These are phyloP conservation scores for Synanthedon vespiformis DNA, from an alignment of 2,888 invertebrate species.

Conservation along the genomic window DNA sequence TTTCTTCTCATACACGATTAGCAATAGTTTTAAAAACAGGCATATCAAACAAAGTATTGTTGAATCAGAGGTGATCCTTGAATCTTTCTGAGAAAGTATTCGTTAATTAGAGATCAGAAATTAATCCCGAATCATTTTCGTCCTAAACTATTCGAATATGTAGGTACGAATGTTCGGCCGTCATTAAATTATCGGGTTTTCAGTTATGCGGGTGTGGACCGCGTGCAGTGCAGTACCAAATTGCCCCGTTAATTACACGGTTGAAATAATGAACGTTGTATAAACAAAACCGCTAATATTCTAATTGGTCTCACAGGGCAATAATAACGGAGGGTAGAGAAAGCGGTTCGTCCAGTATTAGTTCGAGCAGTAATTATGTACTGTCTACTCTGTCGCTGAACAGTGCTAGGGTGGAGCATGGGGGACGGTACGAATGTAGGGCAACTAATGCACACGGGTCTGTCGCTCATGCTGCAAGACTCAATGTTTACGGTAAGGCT, in stretches of 20 bases:
- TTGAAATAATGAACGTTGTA: background rate
- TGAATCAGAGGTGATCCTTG: too few relatives aligned
- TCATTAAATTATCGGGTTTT: too few relatives aligned
- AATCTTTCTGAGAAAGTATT: too few relatives aligned
- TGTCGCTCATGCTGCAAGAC: constrained; percentile 78
- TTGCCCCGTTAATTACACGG: background rate
- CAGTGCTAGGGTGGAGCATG: constrained; percentile 82
- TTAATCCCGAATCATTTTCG: too few relatives aligned
- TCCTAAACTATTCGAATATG: too few relatives aligned
- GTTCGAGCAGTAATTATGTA: constrained; percentile 74
- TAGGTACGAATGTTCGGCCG: too few relatives aligned
- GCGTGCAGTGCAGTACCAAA: background rate
- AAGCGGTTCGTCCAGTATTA: constrained; percentile 41
- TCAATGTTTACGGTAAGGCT: constrained; percentile 81
- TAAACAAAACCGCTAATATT: background rate
- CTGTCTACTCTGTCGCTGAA: constrained; percentile 85
- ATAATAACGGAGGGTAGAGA: constrained; percentile 55
- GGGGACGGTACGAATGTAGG: constrained; percentile 86
- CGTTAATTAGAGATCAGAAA: too few relatives aligned
- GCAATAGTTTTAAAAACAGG: too few relatives aligned
- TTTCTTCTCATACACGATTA: too few relatives aligned
- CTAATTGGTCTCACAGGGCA: constrained; percentile 26
- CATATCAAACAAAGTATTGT: too few relatives aligned
- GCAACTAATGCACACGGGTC: constrained; percentile 81
- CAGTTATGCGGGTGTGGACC: too few relatives aligned